These are phyloP conservation scores for Australoheros facetus DNA, from an alignment of 2,797 vertebrate species.

Conservation along the genomic window DNA sequence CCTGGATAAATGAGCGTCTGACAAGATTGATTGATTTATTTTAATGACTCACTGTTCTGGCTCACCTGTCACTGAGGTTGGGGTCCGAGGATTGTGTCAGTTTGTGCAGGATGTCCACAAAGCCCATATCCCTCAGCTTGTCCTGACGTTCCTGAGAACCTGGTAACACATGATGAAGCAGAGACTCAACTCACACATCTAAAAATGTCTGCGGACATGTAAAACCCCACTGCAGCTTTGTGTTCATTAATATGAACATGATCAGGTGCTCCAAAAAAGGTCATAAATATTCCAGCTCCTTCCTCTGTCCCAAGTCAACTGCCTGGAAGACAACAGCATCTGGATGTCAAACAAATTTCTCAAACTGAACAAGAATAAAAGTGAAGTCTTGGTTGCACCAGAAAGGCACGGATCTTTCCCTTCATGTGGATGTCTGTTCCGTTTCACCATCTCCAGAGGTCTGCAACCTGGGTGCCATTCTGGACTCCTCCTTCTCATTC, in stretches of 20 bases:
- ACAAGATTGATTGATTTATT: not conserved
- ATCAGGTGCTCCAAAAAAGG: not conserved
- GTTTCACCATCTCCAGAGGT: not conserved
- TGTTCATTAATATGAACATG: not conserved
- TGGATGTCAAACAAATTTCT: not conserved
- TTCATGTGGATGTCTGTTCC: not conserved
- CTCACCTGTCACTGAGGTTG: slow-evolving; percentile 96
- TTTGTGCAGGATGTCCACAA: slow-evolving; percentile 97
- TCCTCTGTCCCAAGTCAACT: not conserved
- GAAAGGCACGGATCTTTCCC: not conserved
- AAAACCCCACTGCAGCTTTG: not conserved
- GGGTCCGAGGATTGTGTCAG: slow-evolving; percentile 92
- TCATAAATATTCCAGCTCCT: not conserved
- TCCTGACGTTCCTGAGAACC: slow-evolving; percentile 98
- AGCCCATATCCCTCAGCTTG: slow-evolving; percentile 96
- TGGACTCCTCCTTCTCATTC: too few species aligned
- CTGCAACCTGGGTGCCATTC: not conserved
- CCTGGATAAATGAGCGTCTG: not conserved
- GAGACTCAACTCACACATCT: not conserved
- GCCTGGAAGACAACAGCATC: not conserved
- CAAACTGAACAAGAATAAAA: not conserved
- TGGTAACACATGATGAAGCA: slow-evolving; percentile 42
- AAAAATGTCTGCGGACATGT: not conserved
- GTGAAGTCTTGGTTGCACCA: not conserved
- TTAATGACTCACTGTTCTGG: not conserved